These are phyloP conservation scores for Mastomys coucha DNA, from an alignment of 2,113 vertebrate genomes.

Conservation along the genomic window DNA sequence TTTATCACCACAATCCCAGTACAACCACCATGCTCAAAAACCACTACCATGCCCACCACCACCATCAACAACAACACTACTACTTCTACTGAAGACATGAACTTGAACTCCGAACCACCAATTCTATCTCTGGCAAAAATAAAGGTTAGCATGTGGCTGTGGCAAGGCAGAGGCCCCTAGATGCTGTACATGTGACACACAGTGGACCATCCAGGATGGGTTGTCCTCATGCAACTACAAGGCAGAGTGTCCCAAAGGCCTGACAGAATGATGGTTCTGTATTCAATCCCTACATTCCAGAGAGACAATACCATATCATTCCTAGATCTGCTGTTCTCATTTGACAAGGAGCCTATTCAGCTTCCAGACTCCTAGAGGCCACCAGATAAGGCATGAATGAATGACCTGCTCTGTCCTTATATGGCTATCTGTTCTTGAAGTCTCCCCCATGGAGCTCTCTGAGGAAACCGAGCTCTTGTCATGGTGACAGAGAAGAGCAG, in stretches of 20 bases:
- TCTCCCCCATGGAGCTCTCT: no score
- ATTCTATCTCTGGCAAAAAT: accelerated
- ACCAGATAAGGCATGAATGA: accelerated
- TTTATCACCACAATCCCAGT: no score
- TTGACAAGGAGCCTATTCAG: no score
- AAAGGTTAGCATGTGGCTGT: accelerated
- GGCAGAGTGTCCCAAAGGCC: accelerated
- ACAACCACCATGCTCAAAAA: no score
- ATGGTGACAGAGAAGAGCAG: not conserved
- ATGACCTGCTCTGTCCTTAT: accelerated
- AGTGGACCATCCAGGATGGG: accelerated
- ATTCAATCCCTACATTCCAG: accelerated
- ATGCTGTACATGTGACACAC: accelerated
- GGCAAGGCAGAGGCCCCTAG: accelerated
- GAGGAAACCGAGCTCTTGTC: accelerated
- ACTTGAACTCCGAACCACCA: accelerated
- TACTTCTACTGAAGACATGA: accelerated
- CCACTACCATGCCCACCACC: no score
- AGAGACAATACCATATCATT: accelerated
- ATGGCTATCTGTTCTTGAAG: accelerated
- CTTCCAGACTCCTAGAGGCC: accelerated
- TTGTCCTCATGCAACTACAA: accelerated
- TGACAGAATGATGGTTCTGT: accelerated
- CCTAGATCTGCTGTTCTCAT: not conserved
- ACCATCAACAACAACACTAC: no score